These are phyloP conservation scores for Chymomyza procnemis DNA, from an alignment of 2,888 invertebrate genomes.

Conservation along the genomic window DNA sequence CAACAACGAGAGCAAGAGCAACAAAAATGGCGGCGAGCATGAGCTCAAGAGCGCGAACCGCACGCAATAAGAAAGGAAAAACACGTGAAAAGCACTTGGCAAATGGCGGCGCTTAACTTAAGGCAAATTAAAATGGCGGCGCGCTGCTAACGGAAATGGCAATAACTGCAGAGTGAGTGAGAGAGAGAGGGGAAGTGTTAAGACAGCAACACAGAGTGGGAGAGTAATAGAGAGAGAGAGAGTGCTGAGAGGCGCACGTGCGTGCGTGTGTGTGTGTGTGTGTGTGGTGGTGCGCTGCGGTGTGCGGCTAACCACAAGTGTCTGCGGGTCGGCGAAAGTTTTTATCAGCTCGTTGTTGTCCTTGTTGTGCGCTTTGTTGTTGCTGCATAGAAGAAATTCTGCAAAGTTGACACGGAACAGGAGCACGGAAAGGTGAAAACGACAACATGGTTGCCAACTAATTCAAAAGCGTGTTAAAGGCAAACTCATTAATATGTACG, in stretches of 20 bases:
- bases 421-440: slow-evolving; percentile 47
- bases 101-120: slow-evolving; percentile 50
- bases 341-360: slow-evolving; percentile 26
- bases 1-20: slow-evolving; percentile 23
- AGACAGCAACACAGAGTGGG: not conserved
- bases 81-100: slow-evolving; percentile 33
- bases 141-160: slow-evolving; percentile 2
- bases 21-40: not conserved
- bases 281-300: not conserved
- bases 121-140: slow-evolving; percentile 62
- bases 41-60: not conserved
- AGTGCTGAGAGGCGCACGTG: no score
- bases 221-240: not conserved
- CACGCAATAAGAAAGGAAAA: slow-evolving; percentile 5
- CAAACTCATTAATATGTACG: slow-evolving; percentile 68
- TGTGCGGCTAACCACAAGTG: slow-evolving; percentile 1
- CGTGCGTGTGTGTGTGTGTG: no score
- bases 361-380: slow-evolving; percentile 13
- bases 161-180: no score
- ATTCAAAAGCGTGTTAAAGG: slow-evolving; percentile 71
- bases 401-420: slow-evolving; percentile 42
- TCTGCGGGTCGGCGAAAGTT: slow-evolving; percentile 35
- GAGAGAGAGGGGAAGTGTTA: not conserved
- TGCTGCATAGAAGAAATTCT: slow-evolving; percentile 38
- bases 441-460: slow-evolving; percentile 61